A percentile compares a stretch with the other conserved stretches of the same genome.
Conservation (phyloP, 2,113 vertebrate species). For the Mellivora capensis region DNA sequence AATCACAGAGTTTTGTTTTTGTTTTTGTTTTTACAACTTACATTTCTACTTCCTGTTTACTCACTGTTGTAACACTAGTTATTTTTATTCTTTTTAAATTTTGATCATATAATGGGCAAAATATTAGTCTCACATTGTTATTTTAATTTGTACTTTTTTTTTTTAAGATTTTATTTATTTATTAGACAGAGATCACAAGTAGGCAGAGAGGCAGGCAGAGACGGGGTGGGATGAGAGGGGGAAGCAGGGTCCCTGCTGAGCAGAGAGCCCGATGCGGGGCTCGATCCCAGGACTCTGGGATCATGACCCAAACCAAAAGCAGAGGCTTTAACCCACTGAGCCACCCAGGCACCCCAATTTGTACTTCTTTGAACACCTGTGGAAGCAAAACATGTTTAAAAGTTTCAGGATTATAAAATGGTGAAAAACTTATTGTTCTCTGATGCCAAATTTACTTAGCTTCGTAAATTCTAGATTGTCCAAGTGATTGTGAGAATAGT, state of each 20-base stretch:
- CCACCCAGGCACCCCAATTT: too few relatives aligned
- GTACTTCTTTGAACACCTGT: background rate
- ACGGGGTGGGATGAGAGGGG: too few relatives aligned
- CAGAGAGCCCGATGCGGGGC: too few relatives aligned
- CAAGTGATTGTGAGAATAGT: background rate
- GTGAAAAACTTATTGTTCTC: background rate
- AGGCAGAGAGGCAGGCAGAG: too few relatives aligned
- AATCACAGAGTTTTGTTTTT: background rate
- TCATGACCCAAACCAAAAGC: too few relatives aligned
- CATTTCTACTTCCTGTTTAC: background rate
- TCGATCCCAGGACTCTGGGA: too few relatives aligned
- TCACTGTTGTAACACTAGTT: background rate
- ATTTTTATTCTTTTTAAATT: background rate
- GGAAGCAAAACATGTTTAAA: background rate
- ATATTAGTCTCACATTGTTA: background rate
- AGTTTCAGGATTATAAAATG: background rate
- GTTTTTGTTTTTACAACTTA: background rate
- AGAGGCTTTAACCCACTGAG: too few relatives aligned
- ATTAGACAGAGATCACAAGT: too few relatives aligned
- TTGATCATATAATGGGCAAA: background rate
- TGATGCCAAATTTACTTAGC: background rate
- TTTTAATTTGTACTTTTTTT: background rate
- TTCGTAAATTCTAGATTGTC: background rate
- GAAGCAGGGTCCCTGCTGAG: too few relatives aligned
- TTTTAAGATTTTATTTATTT: too few relatives aligned